Conservation (phyloP, 2,888 invertebrate genomes). For the Linyphia triangularis region DNA sequence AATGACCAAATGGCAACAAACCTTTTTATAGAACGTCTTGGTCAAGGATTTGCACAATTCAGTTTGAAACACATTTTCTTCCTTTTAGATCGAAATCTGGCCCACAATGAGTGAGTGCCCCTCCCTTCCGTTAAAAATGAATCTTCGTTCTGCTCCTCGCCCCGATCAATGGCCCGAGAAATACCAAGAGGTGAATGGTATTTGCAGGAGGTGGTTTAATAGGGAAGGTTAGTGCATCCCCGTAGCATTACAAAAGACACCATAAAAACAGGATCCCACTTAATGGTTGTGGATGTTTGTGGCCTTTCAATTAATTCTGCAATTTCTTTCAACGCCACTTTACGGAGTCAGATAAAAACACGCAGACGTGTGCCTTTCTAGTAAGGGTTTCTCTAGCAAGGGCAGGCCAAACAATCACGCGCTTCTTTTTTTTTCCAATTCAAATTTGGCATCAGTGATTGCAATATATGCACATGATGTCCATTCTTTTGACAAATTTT, state of each 20-base stretch:
- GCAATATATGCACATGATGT: too few species aligned
- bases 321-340: background rate
- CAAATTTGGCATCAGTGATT: too few species aligned
- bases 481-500: too few species aligned
- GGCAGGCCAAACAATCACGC: too few species aligned
- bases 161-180: slow-evolving; percentile 51
- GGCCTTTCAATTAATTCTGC: background rate
- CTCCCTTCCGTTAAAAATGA: slow-evolving; percentile 1
- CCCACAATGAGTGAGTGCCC: background rate
- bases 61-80: too few species aligned
- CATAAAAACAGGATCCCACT: background rate
- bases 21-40: too few species aligned
- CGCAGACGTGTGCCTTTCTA: too few species aligned
- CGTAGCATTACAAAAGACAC: slow-evolving; percentile 1
- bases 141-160: slow-evolving; percentile 44
- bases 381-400: too few species aligned
- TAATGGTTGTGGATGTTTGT: background rate
- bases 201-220: slow-evolving; percentile 22
- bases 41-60: too few species aligned
- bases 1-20: too few species aligned
- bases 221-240: background rate
- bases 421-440: too few species aligned
- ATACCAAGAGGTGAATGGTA: slow-evolving; percentile 53
- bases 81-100: background rate
- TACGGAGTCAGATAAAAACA: slow-evolving; percentile 4